Evolutionary conservation across 2,888 invertebrate genomes (phyloP).

Genomic region (Lutraria lutraria): DNA sequence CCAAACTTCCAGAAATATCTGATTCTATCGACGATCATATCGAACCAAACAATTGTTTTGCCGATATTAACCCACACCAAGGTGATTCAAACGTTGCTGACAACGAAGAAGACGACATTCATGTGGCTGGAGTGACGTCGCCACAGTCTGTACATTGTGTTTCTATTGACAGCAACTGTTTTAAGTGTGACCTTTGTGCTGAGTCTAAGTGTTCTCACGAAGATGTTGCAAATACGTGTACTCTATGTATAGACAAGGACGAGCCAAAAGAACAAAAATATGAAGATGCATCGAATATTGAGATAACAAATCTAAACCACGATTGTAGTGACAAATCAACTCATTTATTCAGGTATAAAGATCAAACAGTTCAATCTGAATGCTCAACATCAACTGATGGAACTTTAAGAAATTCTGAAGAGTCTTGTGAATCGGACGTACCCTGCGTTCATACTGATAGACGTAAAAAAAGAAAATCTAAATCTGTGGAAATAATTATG

Average conservation of each 20-base stretch:
- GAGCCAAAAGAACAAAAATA: background rate
- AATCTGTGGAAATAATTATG: slow-evolving; percentile 28
- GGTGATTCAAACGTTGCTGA: background rate
- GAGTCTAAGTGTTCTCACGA: background rate
- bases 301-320: background rate
- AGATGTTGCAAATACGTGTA: background rate
- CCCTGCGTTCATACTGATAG: background rate
- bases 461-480: background rate
- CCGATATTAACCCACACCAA: background rate
- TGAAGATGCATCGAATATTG: background rate
- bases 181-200: background rate
- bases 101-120: background rate
- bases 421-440: slow-evolving; percentile 18
- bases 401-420: slow-evolving; percentile 54
- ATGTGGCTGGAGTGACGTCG: background rate
- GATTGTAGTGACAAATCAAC: background rate
- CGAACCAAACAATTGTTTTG: background rate
- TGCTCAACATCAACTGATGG: slow-evolving; percentile 52
- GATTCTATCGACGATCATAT: background rate
- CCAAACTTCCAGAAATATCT: background rate
- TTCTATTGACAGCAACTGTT: background rate
- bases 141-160: background rate
- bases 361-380: slow-evolving; percentile 28
- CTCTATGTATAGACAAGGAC: background rate
- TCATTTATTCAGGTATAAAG: background rate